A percentile compares a stretch with the other conserved stretches of the same genome.
Evolutionary conservation across 1,140 invertebrate genomes (phyloP).

Genomic region (Drosophila lowei): DNA sequence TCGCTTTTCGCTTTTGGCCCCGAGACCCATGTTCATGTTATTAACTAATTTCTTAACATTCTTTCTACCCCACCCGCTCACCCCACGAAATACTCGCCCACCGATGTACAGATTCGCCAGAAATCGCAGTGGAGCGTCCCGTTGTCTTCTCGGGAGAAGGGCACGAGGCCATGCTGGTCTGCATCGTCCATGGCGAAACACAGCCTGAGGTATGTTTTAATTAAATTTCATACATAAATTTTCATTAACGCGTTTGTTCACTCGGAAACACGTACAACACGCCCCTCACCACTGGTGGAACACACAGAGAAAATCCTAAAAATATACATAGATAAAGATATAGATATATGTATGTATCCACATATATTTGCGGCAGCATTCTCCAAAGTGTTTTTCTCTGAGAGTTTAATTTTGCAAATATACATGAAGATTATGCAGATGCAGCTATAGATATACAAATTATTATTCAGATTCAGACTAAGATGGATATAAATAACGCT

Average conservation of each 20-base stretch:
- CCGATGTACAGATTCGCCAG: conserved; percentile 84
- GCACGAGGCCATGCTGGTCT: conserved; percentile 87
- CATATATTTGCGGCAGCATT: background rate
- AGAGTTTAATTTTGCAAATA: no score
- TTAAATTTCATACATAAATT: conserved; percentile 81
- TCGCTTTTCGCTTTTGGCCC: conserved; percentile 5
- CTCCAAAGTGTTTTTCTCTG: conserved; percentile 8
- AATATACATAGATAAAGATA: conserved; percentile 20
- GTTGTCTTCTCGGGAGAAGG: conserved; percentile 88
- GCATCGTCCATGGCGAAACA: conserved; percentile 87
- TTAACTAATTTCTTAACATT: conserved; percentile 74
- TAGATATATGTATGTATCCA: conserved; percentile 9
- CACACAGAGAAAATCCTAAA: conserved; percentile 5
- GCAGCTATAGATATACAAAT: no score
- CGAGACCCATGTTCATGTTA: conserved; percentile 40
- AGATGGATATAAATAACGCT: no score
- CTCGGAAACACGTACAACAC: conserved; percentile 60
- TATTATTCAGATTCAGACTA: no score
- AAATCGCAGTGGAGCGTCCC: conserved; percentile 86
- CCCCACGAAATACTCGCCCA: background rate
- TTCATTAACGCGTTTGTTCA: conserved; percentile 70
- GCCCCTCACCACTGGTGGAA: conserved; percentile 2
- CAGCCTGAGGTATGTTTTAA: conserved; percentile 86
- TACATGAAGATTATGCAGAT: no score
- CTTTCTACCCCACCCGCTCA: conserved; percentile 9